A percentile compares a stretch with the other conserved stretches of the same genome.
Evolutionary conservation across 2,888 invertebrate species (phyloP).

Genomic region (Cylloceria caligata): DNA sequence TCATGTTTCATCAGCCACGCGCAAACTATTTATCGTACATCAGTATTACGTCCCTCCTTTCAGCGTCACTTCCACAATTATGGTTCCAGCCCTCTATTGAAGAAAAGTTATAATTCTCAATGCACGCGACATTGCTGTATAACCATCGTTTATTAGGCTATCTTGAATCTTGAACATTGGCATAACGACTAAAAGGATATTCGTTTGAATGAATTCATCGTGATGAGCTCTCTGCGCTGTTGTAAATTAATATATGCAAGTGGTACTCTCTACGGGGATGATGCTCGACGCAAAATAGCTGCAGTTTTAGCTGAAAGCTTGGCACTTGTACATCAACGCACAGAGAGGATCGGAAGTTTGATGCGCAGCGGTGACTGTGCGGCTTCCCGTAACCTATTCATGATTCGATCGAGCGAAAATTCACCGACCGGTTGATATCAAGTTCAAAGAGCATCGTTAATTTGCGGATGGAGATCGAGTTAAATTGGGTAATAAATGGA

Average conservation of each 20-base stretch:
- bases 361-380: background rate
- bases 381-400: conserved; percentile 33
- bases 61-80: conserved; percentile 2
- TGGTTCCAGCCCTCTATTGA: background rate
- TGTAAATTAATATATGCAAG: background rate
- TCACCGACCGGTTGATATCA: conserved; percentile 38
- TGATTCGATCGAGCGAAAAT: conserved; percentile 46
- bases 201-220: background rate
- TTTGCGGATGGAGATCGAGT: conserved; percentile 47
- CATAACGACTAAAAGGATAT: background rate
- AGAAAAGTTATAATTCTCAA: background rate
- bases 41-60: background rate
- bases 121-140: background rate
- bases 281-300: background rate
- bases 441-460: conserved; percentile 62
- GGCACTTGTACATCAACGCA: background rate
- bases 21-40: background rate
- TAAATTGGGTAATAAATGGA: conserved; percentile 60
- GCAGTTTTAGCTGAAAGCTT: background rate
- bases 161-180: background rate
- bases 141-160: background rate
- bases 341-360: background rate
- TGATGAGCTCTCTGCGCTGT: background rate
- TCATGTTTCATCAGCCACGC: conserved; percentile 20
- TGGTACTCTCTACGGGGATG: background rate